phyloP scores from a whole-genome alignment of 2,888 invertebrate genomes.

The Cantharis nigra region DNA sequence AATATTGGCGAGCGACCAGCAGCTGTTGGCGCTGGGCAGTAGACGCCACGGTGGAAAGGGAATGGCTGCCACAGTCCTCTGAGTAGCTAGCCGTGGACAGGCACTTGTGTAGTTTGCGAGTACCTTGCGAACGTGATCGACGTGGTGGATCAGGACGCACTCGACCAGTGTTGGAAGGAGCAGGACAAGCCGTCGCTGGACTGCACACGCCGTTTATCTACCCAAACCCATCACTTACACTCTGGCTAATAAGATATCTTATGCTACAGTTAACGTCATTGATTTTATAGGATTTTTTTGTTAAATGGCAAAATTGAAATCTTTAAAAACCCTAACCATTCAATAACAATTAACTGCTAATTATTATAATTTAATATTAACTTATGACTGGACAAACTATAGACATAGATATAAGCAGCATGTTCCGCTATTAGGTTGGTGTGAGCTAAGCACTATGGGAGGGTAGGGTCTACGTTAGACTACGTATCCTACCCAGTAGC shows the following conservation, averaged over 20 bases:
- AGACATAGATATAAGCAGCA: constrained; percentile 44
- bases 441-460: constrained; percentile 42
- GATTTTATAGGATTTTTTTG: constrained; percentile 4
- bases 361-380: constrained; percentile 13
- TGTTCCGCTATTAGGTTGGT: constrained; percentile 38
- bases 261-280: constrained; percentile 22
- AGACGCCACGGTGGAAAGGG: constrained; percentile 52
- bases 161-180: constrained; percentile 44
- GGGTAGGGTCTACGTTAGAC: constrained; percentile 37
- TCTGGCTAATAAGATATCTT: constrained; percentile 32
- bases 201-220: constrained; percentile 78
- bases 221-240: constrained; percentile 50
- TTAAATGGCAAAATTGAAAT: not conserved
- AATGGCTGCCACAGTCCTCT: constrained; percentile 63
- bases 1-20: constrained; percentile 87
- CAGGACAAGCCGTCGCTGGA: constrained; percentile 39
- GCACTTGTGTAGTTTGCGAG: constrained; percentile 90
- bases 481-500: constrained; percentile 47
- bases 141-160: constrained; percentile 68
- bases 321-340: not conserved
- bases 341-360: constrained; percentile 23
- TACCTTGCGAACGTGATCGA: constrained; percentile 94
- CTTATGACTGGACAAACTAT: constrained; percentile 15
- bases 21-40: constrained; percentile 60
- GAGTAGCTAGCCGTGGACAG: constrained; percentile 86